phyloP scores from a whole-genome alignment of 2,797 vertebrate genomes.

The Falco concolor region DNA sequence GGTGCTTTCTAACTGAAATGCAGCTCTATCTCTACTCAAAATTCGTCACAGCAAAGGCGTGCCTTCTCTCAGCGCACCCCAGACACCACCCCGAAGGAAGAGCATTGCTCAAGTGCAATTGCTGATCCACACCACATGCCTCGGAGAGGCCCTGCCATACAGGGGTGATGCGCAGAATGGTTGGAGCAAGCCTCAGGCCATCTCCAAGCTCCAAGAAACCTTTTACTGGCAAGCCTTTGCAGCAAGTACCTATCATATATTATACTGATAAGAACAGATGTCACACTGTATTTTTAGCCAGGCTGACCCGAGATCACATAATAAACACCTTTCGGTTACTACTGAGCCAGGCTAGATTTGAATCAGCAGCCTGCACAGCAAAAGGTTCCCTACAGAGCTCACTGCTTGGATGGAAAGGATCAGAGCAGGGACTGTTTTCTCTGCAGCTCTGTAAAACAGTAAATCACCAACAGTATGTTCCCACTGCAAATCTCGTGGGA shows the following conservation, averaged over 20 bases:
- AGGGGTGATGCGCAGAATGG: accelerated
- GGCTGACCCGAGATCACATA: neutral
- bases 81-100: neutral
- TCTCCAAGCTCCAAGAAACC: neutral
- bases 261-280: neutral
- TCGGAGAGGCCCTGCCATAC: neutral
- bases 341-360: neutral
- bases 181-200: neutral
- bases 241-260: neutral
- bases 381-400: neutral
- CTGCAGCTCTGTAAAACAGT: neutral
- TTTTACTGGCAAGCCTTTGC: neutral
- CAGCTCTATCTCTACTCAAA: accelerated
- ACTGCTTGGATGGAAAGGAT: neutral
- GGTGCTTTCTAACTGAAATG: neutral
- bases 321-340: neutral
- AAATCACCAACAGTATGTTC: neutral
- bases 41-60: neutral
- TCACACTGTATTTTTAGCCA: neutral
- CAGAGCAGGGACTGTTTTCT: neutral
- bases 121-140: neutral
- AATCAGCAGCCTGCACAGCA: neutral
- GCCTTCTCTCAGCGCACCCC: neutral
- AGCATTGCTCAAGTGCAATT: neutral
- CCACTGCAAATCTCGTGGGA: neutral